phyloP scores from a whole-genome alignment of 1,140 invertebrate species.

The Elysia chlorotica region DNA sequence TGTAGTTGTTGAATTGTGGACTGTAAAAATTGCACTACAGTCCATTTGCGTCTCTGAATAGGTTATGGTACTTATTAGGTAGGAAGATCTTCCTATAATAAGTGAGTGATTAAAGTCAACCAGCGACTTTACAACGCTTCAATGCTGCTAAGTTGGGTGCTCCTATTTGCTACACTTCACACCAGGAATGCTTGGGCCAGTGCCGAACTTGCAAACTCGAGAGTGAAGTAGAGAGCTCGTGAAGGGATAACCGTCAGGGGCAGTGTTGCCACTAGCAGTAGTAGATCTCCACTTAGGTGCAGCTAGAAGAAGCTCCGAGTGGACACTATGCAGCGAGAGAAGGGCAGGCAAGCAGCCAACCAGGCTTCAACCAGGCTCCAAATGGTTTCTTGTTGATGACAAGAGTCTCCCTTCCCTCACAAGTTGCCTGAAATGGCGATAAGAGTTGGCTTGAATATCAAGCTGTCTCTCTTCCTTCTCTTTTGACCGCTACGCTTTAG shows the following conservation, averaged over 20 bases:
- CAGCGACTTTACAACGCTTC: neutral
- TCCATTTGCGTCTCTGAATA: neutral
- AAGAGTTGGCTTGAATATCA: neutral
- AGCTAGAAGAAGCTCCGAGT: neutral
- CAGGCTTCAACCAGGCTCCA: no score
- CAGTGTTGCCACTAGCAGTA: neutral
- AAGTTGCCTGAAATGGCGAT: neutral
- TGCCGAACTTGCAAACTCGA: neutral
- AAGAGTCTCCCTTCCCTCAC: neutral
- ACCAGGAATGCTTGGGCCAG: neutral
- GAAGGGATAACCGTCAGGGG: neutral
- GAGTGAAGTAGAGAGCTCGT: neutral
- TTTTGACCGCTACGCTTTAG: neutral
- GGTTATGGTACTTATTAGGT: neutral
- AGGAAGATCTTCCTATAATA: no score
- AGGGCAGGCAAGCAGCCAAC: neutral
- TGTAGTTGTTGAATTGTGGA: neutral
- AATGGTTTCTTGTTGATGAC: no score
- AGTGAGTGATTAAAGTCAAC: neutral
- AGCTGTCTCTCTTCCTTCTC: neutral
- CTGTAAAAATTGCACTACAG: no score
- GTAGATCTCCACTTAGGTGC: neutral
- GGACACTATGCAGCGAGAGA: neutral
- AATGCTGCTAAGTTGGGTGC: neutral
- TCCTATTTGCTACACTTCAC: neutral